phyloP scores from a whole-genome alignment of 2,888 invertebrate genomes.

The Himalopsyche japonica region DNA sequence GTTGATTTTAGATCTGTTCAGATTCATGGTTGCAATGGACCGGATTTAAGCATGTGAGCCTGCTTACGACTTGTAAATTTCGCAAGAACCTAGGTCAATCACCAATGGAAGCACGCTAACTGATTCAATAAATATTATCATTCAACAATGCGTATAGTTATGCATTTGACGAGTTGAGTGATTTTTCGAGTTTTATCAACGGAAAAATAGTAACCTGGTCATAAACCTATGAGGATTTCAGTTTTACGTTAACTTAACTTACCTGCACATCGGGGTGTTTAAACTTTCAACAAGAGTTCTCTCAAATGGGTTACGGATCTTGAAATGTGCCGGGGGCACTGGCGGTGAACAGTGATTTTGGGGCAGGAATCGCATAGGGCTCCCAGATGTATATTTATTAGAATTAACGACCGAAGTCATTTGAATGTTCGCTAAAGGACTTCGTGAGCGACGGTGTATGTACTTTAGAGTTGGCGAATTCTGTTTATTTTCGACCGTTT shows the following conservation, averaged over 20 bases:
- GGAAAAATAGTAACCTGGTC: background rate
- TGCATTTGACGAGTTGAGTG: too few species aligned
- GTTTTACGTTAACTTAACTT: conserved; percentile 36
- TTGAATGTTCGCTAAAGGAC: conserved; percentile 29
- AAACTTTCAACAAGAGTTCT: conserved; percentile 65
- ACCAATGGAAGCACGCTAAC: too few species aligned
- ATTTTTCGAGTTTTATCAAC: background rate
- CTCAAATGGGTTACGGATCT: conserved; percentile 70
- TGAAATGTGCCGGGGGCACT: conserved; percentile 29
- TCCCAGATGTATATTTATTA: conserved; percentile 23
- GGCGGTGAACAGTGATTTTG: conserved; percentile 26
- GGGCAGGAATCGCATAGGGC: conserved; percentile 12
- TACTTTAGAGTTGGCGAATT: conserved; percentile 13
- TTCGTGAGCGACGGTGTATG: conserved; percentile 6
- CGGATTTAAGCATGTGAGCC: too few species aligned
- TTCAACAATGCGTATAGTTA: too few species aligned
- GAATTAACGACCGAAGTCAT: conserved; percentile 17
- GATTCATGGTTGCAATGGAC: too few species aligned
- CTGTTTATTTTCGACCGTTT: background rate
- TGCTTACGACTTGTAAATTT: too few species aligned
- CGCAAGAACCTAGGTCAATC: too few species aligned
- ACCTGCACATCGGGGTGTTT: conserved; percentile 73
- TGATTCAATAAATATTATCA: too few species aligned
- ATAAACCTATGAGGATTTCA: background rate
- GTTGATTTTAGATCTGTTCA: too few species aligned